Evolutionary conservation across 2,888 invertebrate genomes (phyloP).

Genomic region (Cheilosia soror): DNA sequence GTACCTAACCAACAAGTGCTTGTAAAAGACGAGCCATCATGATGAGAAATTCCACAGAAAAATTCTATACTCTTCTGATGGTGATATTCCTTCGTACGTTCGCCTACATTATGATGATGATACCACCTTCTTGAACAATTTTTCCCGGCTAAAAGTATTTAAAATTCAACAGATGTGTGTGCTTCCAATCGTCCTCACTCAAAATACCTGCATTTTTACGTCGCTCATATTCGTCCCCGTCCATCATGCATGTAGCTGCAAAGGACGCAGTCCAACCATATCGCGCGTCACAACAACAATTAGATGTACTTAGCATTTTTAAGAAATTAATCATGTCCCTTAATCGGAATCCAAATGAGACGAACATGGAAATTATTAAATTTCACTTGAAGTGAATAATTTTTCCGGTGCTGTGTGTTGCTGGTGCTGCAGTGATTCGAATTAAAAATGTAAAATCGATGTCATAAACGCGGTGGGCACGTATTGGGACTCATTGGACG

Average conservation of each 20-base stretch:
- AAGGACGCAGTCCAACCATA: constrained; percentile 51
- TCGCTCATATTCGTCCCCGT: constrained; percentile 66
- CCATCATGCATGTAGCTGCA: constrained; percentile 50
- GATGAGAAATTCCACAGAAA: background rate
- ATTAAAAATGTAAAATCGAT: constrained; percentile 74
- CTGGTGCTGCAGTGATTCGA: constrained; percentile 47
- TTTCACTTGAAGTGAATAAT: constrained; percentile 73
- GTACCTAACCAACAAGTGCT: background rate
- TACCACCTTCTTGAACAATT: constrained; percentile 5
- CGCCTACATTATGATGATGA: constrained; percentile 12
- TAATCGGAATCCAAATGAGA: constrained; percentile 74
- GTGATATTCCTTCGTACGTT: background rate
- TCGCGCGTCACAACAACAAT: constrained; percentile 68
- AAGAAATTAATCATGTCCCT: constrained; percentile 71
- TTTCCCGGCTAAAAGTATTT: constrained; percentile 15
- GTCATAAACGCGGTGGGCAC: constrained; percentile 67
- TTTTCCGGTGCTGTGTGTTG: constrained; percentile 65
- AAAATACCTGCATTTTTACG: constrained; percentile 47
- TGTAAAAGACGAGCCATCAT: background rate
- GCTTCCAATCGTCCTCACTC: constrained; percentile 52
- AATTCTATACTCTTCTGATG: background rate
- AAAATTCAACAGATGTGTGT: constrained; percentile 67
- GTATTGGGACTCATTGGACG: constrained; percentile 69
- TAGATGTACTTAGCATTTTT: constrained; percentile 75
- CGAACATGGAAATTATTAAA: constrained; percentile 71